Percentiles rank a stretch among this genome's conserved stretches.
Evolutionary conservation across 2,797 vertebrate species (phyloP).

Genomic region (Premnoplex brunnescens): DNA sequence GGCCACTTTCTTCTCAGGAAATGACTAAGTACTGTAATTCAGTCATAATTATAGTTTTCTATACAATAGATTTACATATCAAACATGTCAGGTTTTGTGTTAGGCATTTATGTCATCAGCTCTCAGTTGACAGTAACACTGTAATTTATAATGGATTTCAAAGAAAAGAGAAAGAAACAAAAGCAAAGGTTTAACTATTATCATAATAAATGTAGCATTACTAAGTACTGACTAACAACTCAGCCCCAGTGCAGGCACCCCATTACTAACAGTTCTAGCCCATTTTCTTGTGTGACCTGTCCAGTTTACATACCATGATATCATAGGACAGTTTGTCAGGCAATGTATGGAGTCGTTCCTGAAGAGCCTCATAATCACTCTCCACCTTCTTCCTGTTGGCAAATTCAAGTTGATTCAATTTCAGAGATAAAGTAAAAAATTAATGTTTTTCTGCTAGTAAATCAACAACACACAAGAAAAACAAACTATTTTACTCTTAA

Average conservation of each 20-base stretch:
- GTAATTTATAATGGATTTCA: constrained; percentile 45
- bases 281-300: background rate
- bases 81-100: constrained; percentile 55
- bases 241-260: background rate
- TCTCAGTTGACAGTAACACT: constrained; percentile 26
- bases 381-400: constrained; percentile 89
- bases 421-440: background rate
- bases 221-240: background rate
- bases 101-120: constrained; percentile 51
- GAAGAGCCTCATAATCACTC: constrained; percentile 88
- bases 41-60: constrained; percentile 61
- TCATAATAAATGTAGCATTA: background rate
- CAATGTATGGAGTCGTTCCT: constrained; percentile 85
- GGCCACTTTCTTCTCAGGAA: constrained; percentile 60
- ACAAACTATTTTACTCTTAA: background rate
- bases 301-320: constrained; percentile 85
- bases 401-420: constrained; percentile 22
- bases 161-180: constrained; percentile 29
- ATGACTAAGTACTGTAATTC: constrained; percentile 46
- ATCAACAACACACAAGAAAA: background rate
- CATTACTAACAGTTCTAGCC: background rate
- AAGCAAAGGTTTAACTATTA: constrained; percentile 39
- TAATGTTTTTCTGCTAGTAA: background rate
- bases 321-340: constrained; percentile 92
- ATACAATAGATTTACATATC: constrained; percentile 53